Evolutionary conservation across 2,888 invertebrate genomes (phyloP).

Genomic region (Tiliacea aurago): DNA sequence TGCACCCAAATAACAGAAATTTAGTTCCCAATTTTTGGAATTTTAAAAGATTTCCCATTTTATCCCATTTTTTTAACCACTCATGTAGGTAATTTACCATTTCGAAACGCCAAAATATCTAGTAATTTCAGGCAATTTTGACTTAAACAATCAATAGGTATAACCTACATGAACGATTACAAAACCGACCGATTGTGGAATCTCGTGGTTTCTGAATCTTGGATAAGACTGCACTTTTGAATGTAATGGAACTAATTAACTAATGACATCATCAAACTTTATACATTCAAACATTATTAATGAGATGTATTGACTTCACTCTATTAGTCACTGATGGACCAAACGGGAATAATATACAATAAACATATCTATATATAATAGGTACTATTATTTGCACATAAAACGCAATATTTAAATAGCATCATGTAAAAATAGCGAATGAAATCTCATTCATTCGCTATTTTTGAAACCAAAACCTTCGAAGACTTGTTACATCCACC

Average conservation of each 20-base stretch:
- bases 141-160: background rate
- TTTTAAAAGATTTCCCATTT: background rate
- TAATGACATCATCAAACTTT: conserved; percentile 46
- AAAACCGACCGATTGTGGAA: background rate
- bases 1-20: background rate
- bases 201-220: background rate
- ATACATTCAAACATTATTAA: conserved; percentile 56
- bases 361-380: background rate
- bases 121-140: background rate
- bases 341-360: conserved; percentile 53
- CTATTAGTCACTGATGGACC: conserved; percentile 60
- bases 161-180: background rate
- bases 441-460: too few relatives aligned
- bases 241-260: conserved; percentile 17
- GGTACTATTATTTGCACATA: conserved; percentile 16
- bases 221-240: conserved; percentile 4
- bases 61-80: background rate
- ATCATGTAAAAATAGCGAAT: background rate
- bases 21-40: background rate
- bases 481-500: background rate
- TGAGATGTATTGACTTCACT: conserved; percentile 46
- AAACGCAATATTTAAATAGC: background rate
- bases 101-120: background rate
- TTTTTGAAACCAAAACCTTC: too few relatives aligned
- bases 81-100: background rate